Percentiles rank a stretch among this genome's conserved stretches.
Evolutionary conservation across 2,888 invertebrate species (phyloP).

Genomic region (Lamproptera curius): DNA sequence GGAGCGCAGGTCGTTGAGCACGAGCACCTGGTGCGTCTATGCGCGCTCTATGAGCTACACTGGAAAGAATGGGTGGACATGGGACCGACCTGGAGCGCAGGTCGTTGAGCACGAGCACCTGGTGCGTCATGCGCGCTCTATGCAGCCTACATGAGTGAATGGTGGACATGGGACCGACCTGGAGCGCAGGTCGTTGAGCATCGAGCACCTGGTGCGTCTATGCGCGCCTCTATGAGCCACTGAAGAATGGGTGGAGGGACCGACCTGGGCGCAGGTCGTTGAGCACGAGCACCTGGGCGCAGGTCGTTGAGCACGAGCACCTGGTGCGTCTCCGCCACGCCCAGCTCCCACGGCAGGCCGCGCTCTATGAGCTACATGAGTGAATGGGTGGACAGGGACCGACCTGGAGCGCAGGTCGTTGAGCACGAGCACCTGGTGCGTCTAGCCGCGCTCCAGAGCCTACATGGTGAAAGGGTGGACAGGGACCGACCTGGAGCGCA

Average conservation of each 20-base stretch:
- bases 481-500: conserved; percentile 64
- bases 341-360: conserved; percentile 99
- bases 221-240: too few relatives aligned
- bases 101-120: conserved; percentile 95
- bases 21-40: conserved; percentile 98
- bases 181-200: too few relatives aligned
- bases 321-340: conserved; percentile 99
- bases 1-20: conserved; percentile 91
- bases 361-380: conserved; percentile 78
- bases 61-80: background rate
- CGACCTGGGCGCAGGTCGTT: conserved; percentile 93
- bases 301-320: conserved; percentile 95
- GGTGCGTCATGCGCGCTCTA: too few relatives aligned
- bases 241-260: too few relatives aligned
- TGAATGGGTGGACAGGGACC: background rate
- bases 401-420: conserved; percentile 85
- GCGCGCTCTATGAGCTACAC: conserved; percentile 89
- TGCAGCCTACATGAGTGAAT: too few relatives aligned
- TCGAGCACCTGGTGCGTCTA: too few relatives aligned
- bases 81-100: conserved; percentile 68
- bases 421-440: conserved; percentile 96
- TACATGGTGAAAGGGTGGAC: background rate
- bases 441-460: conserved; percentile 96
- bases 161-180: too few relatives aligned
- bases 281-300: conserved; percentile 81